Conservation (phyloP, 2,113 vertebrate species). For the Lonchura striata region DNA sequence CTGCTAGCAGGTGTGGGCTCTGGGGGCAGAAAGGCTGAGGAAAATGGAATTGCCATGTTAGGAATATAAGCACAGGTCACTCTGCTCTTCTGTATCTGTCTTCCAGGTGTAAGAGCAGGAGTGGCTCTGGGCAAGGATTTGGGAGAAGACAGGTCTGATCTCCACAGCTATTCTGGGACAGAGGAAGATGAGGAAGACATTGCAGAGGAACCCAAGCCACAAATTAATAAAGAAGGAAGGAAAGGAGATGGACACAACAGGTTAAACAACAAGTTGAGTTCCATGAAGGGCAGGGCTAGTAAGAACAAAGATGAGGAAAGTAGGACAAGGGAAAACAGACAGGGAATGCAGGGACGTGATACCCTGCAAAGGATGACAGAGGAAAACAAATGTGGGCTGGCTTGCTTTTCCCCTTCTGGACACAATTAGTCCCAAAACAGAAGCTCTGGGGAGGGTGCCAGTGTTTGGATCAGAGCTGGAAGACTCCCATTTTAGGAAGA, state of each 20-base stretch:
- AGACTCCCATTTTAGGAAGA: conserved; percentile 61
- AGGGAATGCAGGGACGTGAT: background rate
- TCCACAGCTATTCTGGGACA: background rate
- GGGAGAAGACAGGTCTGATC: background rate
- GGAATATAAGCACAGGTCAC: background rate
- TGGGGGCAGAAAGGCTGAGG: background rate
- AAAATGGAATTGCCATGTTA: background rate
- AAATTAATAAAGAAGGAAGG: background rate
- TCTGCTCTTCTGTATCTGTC: background rate
- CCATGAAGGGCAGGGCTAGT: background rate
- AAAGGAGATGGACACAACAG: background rate
- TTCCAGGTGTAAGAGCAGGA: background rate
- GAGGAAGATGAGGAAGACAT: background rate
- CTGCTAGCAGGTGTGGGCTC: background rate
- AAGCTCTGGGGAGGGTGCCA: conserved; percentile 24
- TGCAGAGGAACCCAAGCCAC: background rate
- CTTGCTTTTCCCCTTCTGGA: conserved; percentile 18
- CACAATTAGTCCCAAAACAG: conserved; percentile 19
- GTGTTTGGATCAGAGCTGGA: conserved; percentile 10
- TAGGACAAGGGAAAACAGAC: background rate
- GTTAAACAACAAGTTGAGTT: background rate
- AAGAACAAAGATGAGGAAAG: background rate
- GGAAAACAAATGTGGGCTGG: background rate
- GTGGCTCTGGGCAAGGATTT: background rate
- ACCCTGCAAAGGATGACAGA: background rate